phyloP scores from a whole-genome alignment of 2,888 invertebrate genomes.

The Leptothorax acervorum region DNA sequence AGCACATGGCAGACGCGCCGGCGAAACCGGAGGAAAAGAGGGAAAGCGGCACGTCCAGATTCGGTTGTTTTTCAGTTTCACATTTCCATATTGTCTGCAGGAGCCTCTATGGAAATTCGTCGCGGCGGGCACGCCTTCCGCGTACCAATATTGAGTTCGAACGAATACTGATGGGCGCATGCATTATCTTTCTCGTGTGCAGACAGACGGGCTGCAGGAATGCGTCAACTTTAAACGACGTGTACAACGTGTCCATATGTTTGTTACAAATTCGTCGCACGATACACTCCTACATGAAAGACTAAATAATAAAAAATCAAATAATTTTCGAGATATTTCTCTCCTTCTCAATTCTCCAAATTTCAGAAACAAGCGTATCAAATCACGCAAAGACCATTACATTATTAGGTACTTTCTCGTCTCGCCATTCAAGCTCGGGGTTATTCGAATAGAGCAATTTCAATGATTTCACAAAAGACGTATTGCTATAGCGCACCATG shows the following conservation, averaged over 20 bases:
- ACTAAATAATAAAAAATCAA: background rate
- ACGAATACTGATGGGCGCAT: slow-evolving; percentile 80
- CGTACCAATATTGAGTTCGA: slow-evolving; percentile 80
- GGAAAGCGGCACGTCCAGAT: slow-evolving; percentile 63
- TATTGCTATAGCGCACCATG: background rate
- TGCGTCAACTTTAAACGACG: slow-evolving; percentile 46
- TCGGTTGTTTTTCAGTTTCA: slow-evolving; percentile 79
- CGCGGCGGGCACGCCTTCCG: slow-evolving; percentile 72
- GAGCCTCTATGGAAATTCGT: slow-evolving; percentile 80
- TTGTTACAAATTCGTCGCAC: background rate
- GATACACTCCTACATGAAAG: background rate
- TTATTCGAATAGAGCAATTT: background rate
- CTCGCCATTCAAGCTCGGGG: background rate
- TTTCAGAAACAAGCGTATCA: background rate
- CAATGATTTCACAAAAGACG: slow-evolving; percentile 7
- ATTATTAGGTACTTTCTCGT: background rate
- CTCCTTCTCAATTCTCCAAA: background rate
- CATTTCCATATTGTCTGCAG: slow-evolving; percentile 81
- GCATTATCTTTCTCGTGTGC: slow-evolving; percentile 78
- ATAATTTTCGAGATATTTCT: background rate
- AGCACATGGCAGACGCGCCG: slow-evolving; percentile 57
- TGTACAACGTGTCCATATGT: slow-evolving; percentile 36
- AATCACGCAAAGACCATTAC: too few species aligned
- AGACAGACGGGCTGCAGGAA: slow-evolving; percentile 63
- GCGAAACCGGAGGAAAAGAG: slow-evolving; percentile 49